Conservation (phyloP, 92 coral and sea anemone species). For the Siderastrea radians region DNA sequence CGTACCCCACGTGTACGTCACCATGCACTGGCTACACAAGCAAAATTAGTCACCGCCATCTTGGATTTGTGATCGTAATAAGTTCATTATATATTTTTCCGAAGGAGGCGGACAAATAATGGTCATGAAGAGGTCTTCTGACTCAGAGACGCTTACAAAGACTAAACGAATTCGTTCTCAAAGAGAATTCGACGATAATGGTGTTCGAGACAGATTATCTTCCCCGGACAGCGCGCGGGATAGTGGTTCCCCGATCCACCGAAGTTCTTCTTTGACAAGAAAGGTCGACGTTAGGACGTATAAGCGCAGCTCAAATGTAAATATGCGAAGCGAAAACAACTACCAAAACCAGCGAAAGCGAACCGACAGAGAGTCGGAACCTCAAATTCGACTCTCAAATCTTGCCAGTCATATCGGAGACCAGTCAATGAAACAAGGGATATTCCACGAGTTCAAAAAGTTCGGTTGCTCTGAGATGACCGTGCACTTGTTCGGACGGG, state of each 20-base stretch:
- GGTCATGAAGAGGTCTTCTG: conserved; percentile 99
- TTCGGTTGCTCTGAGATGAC: conserved; percentile 88
- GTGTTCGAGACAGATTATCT: conserved; percentile 93
- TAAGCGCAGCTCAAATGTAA: conserved; percentile 90
- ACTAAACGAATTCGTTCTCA: conserved; percentile 95
- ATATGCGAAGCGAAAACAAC: conserved; percentile 95
- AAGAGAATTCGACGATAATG: conserved; percentile 91
- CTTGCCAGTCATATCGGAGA: conserved; percentile 91
- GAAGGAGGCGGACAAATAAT: conserved; percentile 92
- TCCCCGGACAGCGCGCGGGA: conserved; percentile 99
- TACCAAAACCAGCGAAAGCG: conserved; percentile 89
- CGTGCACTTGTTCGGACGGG: conserved; percentile 96
- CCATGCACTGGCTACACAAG: conserved; percentile 68
- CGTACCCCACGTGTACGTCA: conserved; percentile 98
- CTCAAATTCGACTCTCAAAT: conserved; percentile 93
- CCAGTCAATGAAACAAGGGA: conserved; percentile 89
- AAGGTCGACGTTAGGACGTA: conserved; percentile 92
- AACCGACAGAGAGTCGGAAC: conserved; percentile 90
- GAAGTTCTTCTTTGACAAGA: conserved; percentile 96
- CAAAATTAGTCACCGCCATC: conserved; percentile 87
- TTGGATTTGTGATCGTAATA: conserved; percentile 82
- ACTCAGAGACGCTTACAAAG: conserved; percentile 95
- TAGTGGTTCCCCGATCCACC: conserved; percentile 97
- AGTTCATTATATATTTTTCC: conserved; percentile 75
- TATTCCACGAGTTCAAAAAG: conserved; percentile 98